Evolutionary conservation across 2,888 invertebrate species (phyloP).

Genomic region (Melanostoma scalare): DNA sequence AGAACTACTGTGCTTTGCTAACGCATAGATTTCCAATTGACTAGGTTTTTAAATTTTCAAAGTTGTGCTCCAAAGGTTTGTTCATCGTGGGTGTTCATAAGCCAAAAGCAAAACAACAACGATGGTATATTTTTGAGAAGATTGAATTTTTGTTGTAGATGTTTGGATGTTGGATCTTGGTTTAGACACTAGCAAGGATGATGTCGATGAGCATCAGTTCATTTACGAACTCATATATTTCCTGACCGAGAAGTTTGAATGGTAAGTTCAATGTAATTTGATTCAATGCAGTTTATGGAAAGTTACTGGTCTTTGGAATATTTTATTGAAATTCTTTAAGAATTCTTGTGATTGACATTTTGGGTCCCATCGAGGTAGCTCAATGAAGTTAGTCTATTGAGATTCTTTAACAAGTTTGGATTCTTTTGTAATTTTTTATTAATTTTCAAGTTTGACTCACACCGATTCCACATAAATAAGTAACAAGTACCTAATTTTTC

Average conservation of each 20-base stretch:
- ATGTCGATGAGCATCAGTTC: slow-evolving; percentile 39
- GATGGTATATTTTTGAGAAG: too few species aligned
- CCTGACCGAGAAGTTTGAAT: background rate
- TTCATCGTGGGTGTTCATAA: slow-evolving; percentile 13
- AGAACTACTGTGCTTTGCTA: slow-evolving; percentile 14
- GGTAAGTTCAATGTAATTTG: background rate
- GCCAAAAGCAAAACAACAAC: too few species aligned
- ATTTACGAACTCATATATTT: slow-evolving; percentile 18
- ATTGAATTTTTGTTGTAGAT: too few species aligned
- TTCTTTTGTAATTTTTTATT: too few species aligned
- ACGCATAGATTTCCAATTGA: slow-evolving; percentile 65
- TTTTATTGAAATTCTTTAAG: slow-evolving; percentile 60
- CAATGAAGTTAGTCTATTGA: too few species aligned
- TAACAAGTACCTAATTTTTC: too few species aligned
- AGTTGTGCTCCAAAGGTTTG: slow-evolving; percentile 47
- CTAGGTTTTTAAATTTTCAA: slow-evolving; percentile 55
- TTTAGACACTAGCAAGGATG: slow-evolving; percentile 6
- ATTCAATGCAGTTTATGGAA: slow-evolving; percentile 36
- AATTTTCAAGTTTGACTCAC: too few species aligned
- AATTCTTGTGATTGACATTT: background rate
- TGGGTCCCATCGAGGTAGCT: too few species aligned
- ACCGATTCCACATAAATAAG: too few species aligned
- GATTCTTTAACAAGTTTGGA: too few species aligned
- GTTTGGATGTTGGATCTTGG: slow-evolving; percentile 14
- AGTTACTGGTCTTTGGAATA: slow-evolving; percentile 13